Conservation (phyloP, 2,797 vertebrate species). For the Mormyrus proboscirostris region DNA sequence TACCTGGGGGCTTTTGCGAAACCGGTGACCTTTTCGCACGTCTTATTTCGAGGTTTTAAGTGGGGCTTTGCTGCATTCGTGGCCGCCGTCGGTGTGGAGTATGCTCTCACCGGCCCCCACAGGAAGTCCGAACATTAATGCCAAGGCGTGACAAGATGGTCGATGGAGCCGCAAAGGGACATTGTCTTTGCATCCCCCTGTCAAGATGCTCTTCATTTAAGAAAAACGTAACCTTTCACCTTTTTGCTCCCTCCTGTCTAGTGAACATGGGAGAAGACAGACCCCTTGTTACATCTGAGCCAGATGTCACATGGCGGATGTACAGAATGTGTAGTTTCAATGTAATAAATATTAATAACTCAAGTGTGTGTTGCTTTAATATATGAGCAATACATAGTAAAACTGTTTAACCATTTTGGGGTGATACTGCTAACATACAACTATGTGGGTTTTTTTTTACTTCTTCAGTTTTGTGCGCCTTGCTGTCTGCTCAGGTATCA, state of each 20-base stretch:
- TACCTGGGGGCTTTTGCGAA: constrained; percentile 69
- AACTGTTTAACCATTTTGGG: not conserved
- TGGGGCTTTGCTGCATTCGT: constrained; percentile 85
- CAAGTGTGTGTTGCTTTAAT: not conserved
- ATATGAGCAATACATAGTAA: not conserved
- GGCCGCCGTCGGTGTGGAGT: constrained; percentile 81
- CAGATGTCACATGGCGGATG: not conserved
- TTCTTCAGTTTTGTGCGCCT: not conserved
- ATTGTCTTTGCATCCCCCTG: not conserved
- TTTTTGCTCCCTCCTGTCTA: not conserved
- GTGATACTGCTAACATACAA: not conserved
- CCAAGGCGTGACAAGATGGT: not conserved
- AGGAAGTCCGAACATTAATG: constrained; percentile 70
- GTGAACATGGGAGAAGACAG: not conserved
- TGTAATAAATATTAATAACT: constrained; percentile 14
- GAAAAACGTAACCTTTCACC: not conserved
- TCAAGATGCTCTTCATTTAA: not conserved
- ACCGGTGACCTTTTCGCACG: constrained; percentile 60
- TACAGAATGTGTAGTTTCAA: not conserved
- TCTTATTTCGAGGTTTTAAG: constrained; percentile 79
- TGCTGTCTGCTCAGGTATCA: not conserved
- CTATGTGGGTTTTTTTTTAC: not conserved
- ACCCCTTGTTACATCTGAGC: not conserved
- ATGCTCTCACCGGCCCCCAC: constrained; percentile 65
- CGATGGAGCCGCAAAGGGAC: not conserved